Percentiles rank a stretch among this genome's conserved stretches.
These are phyloP conservation scores for Pleuronectes platessa DNA, from an alignment of 2,113 vertebrate genomes.

Conservation along the genomic window DNA sequence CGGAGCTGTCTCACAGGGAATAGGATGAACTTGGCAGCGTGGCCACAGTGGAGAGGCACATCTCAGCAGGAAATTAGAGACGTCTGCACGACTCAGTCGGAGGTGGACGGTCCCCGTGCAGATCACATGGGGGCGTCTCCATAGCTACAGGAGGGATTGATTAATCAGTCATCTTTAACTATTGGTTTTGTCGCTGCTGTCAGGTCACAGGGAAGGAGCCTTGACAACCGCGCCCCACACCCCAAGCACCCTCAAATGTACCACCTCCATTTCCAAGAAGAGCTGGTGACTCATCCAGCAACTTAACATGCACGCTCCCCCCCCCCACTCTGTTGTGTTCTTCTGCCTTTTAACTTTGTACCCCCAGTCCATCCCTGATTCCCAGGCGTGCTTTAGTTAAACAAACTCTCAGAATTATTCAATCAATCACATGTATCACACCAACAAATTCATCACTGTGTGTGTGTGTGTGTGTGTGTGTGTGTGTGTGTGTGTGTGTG, in stretches of 20 bases:
- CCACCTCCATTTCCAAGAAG: slow-evolving; percentile 36
- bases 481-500: slow-evolving; percentile 1
- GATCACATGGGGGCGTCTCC: slow-evolving; percentile 39
- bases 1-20: background rate
- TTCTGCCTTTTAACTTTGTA: slow-evolving; percentile 30
- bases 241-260: slow-evolving; percentile 23
- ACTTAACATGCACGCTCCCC: slow-evolving; percentile 30
- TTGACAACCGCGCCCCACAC: background rate
- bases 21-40: slow-evolving; percentile 12
- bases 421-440: slow-evolving; percentile 12
- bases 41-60: slow-evolving; percentile 61
- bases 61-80: slow-evolving; percentile 78
- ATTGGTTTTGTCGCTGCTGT: slow-evolving; percentile 36
- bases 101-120: slow-evolving; percentile 61
- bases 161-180: slow-evolving; percentile 41
- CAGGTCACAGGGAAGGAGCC: slow-evolving; percentile 6
- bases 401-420: slow-evolving; percentile 19
- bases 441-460: background rate
- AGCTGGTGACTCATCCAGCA: slow-evolving; percentile 72
- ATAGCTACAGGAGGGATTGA: slow-evolving; percentile 43
- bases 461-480: background rate
- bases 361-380: background rate
- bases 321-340: slow-evolving; percentile 21
- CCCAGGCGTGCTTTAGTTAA: background rate
- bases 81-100: slow-evolving; percentile 47